phyloP scores from a whole-genome alignment of 2,888 invertebrate genomes.

The Drosophila robusta region DNA sequence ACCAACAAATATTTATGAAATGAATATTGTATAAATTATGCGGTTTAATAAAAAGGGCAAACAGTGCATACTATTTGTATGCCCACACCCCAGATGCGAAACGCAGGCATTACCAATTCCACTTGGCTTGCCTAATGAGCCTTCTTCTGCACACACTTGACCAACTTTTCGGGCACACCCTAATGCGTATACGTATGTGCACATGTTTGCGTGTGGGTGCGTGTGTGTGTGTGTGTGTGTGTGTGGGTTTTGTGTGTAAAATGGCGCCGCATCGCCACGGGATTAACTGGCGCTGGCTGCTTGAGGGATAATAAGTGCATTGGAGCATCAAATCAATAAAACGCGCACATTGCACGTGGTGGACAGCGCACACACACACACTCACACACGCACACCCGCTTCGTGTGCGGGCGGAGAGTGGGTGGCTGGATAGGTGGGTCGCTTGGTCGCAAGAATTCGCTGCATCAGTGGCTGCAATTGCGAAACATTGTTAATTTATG shows the following conservation, averaged over 20 bases:
- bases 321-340: conserved; percentile 83
- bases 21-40: conserved; percentile 8
- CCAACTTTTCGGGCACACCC: conserved; percentile 70
- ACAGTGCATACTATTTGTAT: neutral
- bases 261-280: conserved; percentile 65
- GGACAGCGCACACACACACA: conserved; percentile 45
- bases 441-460: conserved; percentile 61
- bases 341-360: conserved; percentile 71
- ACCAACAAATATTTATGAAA: conserved; percentile 6
- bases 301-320: conserved; percentile 81
- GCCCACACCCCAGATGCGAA: conserved; percentile 1
- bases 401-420: conserved; percentile 29
- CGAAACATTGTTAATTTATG: conserved; percentile 79
- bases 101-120: conserved; percentile 47
- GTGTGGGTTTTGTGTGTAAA: conserved; percentile 43
- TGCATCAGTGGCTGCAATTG: conserved; percentile 78
- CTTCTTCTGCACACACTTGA: conserved; percentile 52
- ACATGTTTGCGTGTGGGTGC: conserved; percentile 8
- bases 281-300: conserved; percentile 71
- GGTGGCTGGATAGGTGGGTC: conserved; percentile 15
- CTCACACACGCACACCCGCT: conserved; percentile 23
- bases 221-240: conserved; percentile 1
- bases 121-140: conserved; percentile 68
- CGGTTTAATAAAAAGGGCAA: conserved; percentile 3
- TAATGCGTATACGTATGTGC: conserved; percentile 40